These are phyloP conservation scores for Drosophila willistoni DNA, from an alignment of 1,140 invertebrate genomes.

Conservation along the genomic window DNA sequence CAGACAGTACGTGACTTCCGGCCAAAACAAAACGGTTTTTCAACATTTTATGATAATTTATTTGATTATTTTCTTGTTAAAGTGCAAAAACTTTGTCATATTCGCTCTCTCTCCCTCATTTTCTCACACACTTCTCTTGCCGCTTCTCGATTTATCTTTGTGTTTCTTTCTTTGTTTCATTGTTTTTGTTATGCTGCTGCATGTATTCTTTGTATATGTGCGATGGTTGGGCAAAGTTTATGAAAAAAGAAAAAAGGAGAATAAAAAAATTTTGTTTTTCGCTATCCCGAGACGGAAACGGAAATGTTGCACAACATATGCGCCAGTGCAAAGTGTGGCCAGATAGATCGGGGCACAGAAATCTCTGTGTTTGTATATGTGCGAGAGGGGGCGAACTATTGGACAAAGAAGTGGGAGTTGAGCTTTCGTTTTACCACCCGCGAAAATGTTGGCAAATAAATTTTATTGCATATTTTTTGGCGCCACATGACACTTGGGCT, in stretches of 20 bases:
- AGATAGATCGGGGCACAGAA: slow-evolving; percentile 10
- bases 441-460: slow-evolving; percentile 58
- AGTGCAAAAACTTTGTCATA: slow-evolving; percentile 79
- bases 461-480: slow-evolving; percentile 80
- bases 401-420: neutral
- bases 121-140: too few species aligned
- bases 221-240: slow-evolving; percentile 20
- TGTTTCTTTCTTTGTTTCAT: slow-evolving; percentile 49
- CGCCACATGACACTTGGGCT: slow-evolving; percentile 57
- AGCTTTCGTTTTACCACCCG: slow-evolving; percentile 32
- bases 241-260: slow-evolving; percentile 6
- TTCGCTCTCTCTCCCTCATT: slow-evolving; percentile 32
- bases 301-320: slow-evolving; percentile 80
- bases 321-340: slow-evolving; percentile 49
- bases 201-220: slow-evolving; percentile 29
- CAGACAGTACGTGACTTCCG: slow-evolving; percentile 81
- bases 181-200: slow-evolving; percentile 23
- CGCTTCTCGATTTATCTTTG: slow-evolving; percentile 41
- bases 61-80: slow-evolving; percentile 82
- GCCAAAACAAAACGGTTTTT: slow-evolving; percentile 78
- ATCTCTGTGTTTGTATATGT: slow-evolving; percentile 18
- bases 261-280: slow-evolving; percentile 3
- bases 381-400: neutral
- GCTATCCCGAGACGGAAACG: slow-evolving; percentile 58
- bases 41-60: slow-evolving; percentile 80